A percentile compares a stretch with the other conserved stretches of the same genome.
phyloP scores from a whole-genome alignment of 1,140 invertebrate genomes.

The Telenomus remus region DNA sequence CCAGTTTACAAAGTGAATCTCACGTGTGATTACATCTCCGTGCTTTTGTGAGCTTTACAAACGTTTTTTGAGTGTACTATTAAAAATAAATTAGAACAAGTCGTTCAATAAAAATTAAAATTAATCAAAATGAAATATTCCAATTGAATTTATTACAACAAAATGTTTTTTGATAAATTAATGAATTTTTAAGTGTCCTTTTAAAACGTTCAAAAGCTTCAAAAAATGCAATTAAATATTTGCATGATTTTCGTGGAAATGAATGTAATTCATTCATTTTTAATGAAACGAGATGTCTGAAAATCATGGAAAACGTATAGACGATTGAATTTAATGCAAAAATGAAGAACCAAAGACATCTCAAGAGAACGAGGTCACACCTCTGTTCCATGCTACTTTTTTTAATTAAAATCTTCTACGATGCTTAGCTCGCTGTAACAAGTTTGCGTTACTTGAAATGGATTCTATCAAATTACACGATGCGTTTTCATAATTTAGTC shows the following conservation, averaged over 20 bases:
- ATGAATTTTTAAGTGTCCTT: too few relatives aligned
- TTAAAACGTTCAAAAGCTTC: too few relatives aligned
- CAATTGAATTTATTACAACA: too few relatives aligned
- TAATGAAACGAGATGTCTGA: neutral
- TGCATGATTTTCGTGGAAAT: neutral
- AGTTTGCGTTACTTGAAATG: conserved; percentile 32
- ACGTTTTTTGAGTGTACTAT: conserved; percentile 3
- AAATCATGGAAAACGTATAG: conserved; percentile 13
- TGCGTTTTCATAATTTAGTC: conserved; percentile 19
- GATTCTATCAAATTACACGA: conserved; percentile 33
- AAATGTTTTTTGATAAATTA: too few relatives aligned
- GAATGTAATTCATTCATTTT: neutral
- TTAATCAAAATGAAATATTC: too few relatives aligned
- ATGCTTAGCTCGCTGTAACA: conserved; percentile 15
- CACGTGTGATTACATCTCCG: conserved; percentile 10
- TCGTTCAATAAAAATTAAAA: too few relatives aligned
- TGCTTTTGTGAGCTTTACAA: conserved; percentile 1
- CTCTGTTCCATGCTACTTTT: conserved; percentile 6
- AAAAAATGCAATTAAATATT: too few relatives aligned
- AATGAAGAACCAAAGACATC: conserved; percentile 25
- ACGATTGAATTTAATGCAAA: conserved; percentile 18
- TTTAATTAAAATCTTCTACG: conserved; percentile 40
- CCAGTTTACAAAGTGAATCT: conserved; percentile 8
- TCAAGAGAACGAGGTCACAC: conserved; percentile 10
- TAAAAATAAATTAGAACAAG: too few relatives aligned